Base-by-base conservation (phyloP, 2,797 vertebrate species). In the Acipenser transmontanus region DNA sequence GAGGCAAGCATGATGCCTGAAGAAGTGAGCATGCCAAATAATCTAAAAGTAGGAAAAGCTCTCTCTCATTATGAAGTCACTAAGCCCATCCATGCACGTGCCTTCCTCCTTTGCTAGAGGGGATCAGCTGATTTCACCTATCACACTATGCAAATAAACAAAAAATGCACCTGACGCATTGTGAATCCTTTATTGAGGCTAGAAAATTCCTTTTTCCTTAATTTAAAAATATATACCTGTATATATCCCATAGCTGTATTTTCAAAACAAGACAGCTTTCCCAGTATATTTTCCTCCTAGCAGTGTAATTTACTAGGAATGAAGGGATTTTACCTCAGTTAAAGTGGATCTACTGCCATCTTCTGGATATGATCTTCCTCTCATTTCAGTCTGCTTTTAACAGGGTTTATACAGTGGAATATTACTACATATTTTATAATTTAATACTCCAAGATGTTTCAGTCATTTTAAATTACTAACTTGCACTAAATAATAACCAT, bases 361-460 rank as follows among this genome's bases (percentile, higher is more conserved):
- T 79, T 67, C 77, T 74, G 62, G 68, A 72, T 70, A 65, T 20
- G 50, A 72, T 71, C 51, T 48, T 76, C 34, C 34, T 34, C 34
- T 34, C 34, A 34, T 34, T 34, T 34, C 34, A 3, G 1, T 34
- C 34, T 34, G 34, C 4, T 34, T 34, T 17, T 34, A 1, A 3
- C 34, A 34, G 34, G 34, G 34, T 3, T 34, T 34, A 34, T 34
- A 34, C 34, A 34, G 34, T 34, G 34, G 34, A 34, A 34, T 34
- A 34, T 4, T 34, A 4, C 34, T 3, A 1, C 34, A 34, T 34
- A 34, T 34, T 34, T 34, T 34, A 34, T 34, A 34, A 34, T 34
- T 34, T 34, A 34, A 34, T 34, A 34, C 2, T 34, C 34, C 4
- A 34, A 34, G 34, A 34, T 34, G 34, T 34, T 34, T 34, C 34